Percentiles rank a stretch among this genome's conserved stretches.
Conservation (phyloP, 2,113 vertebrate genomes). For the Micromys minutus region DNA sequence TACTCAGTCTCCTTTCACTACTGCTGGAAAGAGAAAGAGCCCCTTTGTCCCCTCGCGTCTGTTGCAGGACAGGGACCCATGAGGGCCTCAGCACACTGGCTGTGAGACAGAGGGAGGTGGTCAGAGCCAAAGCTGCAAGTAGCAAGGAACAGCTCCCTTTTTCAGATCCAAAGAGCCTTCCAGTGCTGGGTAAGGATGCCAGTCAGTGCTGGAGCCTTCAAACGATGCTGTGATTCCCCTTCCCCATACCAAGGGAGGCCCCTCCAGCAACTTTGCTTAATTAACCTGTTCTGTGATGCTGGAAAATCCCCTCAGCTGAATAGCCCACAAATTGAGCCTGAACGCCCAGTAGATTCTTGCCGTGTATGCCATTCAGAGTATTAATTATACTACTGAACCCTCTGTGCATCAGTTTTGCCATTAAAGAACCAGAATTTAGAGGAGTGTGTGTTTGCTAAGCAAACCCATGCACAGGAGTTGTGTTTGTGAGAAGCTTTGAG, state of each 20-base stretch:
- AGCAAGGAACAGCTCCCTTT: constrained; percentile 60
- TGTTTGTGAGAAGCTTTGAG: not conserved
- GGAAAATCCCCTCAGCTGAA: constrained; percentile 76
- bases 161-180: constrained; percentile 83
- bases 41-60: constrained; percentile 73
- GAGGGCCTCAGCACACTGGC: constrained; percentile 69
- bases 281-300: constrained; percentile 81
- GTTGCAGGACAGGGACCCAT: constrained; percentile 70
- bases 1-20: constrained; percentile 58
- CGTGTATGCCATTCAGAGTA: constrained; percentile 68
- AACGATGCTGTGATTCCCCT: constrained; percentile 5
- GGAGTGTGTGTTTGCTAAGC: not conserved
- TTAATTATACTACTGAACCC: constrained; percentile 66
- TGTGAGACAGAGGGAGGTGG: constrained; percentile 64
- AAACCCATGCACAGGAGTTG: not conserved
- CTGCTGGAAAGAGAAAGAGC: constrained; percentile 79
- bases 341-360: constrained; percentile 79
- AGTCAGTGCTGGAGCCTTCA: constrained; percentile 75
- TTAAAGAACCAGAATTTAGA: not conserved
- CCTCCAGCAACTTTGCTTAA: constrained; percentile 86
- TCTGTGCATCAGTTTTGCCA: not conserved
- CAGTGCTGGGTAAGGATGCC: constrained; percentile 78
- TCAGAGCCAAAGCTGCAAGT: constrained; percentile 74
- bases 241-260: constrained; percentile 71
- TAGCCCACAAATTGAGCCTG: constrained; percentile 64